phyloP scores from a whole-genome alignment of 2,888 invertebrate species.

The Anticlea derivata region DNA sequence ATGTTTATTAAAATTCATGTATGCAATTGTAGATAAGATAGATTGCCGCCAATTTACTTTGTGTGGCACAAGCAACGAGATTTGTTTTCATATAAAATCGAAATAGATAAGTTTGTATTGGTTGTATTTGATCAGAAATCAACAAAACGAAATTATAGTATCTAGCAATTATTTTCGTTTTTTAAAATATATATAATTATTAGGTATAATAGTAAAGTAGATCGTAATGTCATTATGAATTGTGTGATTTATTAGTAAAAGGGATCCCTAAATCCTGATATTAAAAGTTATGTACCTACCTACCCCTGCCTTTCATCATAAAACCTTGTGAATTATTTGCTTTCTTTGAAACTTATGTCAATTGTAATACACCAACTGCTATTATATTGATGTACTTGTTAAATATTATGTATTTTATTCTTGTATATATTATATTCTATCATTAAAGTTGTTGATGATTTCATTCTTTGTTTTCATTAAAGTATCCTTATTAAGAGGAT shows the following conservation, averaged over 20 bases:
- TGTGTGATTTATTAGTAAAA: slow-evolving; percentile 20
- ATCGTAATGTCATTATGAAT: slow-evolving; percentile 4
- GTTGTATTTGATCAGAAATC: slow-evolving; percentile 2
- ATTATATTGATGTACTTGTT: slow-evolving; percentile 52
- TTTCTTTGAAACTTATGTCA: slow-evolving; percentile 10
- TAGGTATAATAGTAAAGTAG: slow-evolving; percentile 1
- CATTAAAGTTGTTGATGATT: slow-evolving; percentile 82
- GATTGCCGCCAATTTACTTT: neutral
- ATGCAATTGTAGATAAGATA: slow-evolving; percentile 1
- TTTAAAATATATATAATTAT: slow-evolving; percentile 7
- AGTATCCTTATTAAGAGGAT: no score
- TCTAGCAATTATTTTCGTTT: neutral
- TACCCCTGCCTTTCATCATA: neutral
- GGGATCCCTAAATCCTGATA: neutral
- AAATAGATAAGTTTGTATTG: neutral
- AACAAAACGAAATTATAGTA: slow-evolving; percentile 11
- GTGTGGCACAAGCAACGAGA: slow-evolving; percentile 13
- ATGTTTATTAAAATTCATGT: slow-evolving; percentile 3
- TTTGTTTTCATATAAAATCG: neutral
- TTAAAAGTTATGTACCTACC: neutral
- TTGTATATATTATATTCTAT: slow-evolving; percentile 76
- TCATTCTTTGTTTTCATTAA: slow-evolving; percentile 54
- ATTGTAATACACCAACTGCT: slow-evolving; percentile 41
- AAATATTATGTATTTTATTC: slow-evolving; percentile 74
- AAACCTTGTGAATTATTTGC: neutral